Percentiles rank a stretch among this genome's conserved stretches.
Conservation (phyloP, 1,140 invertebrate species). For the Druon quercuslanigerum region DNA sequence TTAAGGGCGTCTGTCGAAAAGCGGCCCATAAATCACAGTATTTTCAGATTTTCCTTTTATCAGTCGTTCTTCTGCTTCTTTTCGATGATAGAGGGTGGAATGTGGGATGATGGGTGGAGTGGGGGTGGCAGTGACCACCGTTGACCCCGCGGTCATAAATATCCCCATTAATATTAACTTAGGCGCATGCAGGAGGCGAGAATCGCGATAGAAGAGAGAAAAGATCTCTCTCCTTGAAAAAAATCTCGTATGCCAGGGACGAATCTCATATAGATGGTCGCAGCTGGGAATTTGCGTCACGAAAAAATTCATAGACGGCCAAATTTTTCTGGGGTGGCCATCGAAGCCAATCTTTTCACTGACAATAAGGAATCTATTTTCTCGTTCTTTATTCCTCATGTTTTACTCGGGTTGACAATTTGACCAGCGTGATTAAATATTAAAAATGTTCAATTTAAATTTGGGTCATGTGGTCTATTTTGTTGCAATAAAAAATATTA, state of each 20-base stretch:
- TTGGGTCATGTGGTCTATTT: too few species aligned
- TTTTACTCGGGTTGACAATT: too few species aligned
- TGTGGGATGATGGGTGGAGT: slow-evolving; percentile 35
- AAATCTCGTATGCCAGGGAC: slow-evolving; percentile 72
- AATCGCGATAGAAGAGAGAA: slow-evolving; percentile 60
- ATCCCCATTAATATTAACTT: slow-evolving; percentile 76
- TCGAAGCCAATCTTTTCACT: slow-evolving; percentile 12
- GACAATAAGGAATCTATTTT: not conserved
- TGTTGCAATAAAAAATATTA: too few species aligned
- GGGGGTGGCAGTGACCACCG: slow-evolving; percentile 58
- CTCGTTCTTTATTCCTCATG: not conserved
- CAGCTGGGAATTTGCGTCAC: slow-evolving; percentile 59
- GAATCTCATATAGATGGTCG: slow-evolving; percentile 65
- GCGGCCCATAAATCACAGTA: slow-evolving; percentile 68
- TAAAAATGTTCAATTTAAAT: too few species aligned
- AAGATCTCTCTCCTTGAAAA: slow-evolving; percentile 55
- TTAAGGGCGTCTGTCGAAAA: slow-evolving; percentile 58
- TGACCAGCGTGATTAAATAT: too few species aligned
- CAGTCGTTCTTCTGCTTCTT: slow-evolving; percentile 61
- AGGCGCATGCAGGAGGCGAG: slow-evolving; percentile 62
- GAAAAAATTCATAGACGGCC: slow-evolving; percentile 57
- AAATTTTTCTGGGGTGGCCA: slow-evolving; percentile 49
- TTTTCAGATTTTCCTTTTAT: slow-evolving; percentile 74
- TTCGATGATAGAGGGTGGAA: slow-evolving; percentile 39
- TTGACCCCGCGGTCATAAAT: slow-evolving; percentile 73